Percentiles rank a stretch among this genome's conserved stretches.
phyloP scores from a whole-genome alignment of 2,113 vertebrate species.

The Leuciscus idus region DNA sequence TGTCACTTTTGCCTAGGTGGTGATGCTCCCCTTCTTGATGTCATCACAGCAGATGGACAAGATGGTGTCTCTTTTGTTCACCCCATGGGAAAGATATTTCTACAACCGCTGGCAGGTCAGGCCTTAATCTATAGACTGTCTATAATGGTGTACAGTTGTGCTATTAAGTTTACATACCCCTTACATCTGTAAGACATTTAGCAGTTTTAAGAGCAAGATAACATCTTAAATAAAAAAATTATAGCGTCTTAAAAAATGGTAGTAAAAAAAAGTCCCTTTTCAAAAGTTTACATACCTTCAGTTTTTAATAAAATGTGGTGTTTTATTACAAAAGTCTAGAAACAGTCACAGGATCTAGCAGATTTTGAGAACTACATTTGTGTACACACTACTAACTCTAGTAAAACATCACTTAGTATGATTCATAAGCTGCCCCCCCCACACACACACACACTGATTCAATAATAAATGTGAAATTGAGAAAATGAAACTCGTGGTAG shows the following conservation, averaged over 20 bases:
- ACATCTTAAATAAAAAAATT: neutral
- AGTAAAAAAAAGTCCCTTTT: neutral
- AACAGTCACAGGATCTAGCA: neutral
- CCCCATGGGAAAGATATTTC: constrained; percentile 85
- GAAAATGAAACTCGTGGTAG: constrained; percentile 27
- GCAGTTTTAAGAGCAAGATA: neutral
- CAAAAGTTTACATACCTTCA: neutral
- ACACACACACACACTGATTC: constrained; percentile 58
- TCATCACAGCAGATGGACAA: constrained; percentile 83
- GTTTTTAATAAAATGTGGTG: neutral
- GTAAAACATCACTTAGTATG: neutral
- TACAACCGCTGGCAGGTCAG: constrained; percentile 88
- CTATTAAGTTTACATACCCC: neutral
- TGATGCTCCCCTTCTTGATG: constrained; percentile 79
- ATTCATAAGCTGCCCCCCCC: neutral
- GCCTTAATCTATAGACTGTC: neutral
- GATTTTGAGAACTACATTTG: neutral
- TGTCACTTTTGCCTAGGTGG: constrained; percentile 74
- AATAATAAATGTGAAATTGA: constrained; percentile 33
- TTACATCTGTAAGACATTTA: neutral
- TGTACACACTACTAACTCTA: neutral
- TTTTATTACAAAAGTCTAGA: neutral
- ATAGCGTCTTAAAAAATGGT: neutral
- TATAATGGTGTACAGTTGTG: neutral
- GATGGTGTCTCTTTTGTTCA: constrained; percentile 88